phyloP scores from a whole-genome alignment of 2,888 invertebrate species.

The Diaphora mendica region DNA sequence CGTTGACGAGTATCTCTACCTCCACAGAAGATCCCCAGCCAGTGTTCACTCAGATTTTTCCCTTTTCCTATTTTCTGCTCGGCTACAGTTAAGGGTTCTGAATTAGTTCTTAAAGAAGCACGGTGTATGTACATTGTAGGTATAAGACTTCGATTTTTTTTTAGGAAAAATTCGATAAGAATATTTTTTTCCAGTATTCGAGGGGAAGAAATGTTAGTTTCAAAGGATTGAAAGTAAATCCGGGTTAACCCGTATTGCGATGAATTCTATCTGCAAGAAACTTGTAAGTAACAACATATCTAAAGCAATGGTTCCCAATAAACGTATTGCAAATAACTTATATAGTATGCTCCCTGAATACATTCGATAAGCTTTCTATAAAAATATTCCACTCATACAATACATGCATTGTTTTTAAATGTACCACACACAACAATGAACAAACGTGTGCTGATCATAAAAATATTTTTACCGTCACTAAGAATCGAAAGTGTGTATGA shows the following conservation, averaged over 20 bases:
- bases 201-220: neutral
- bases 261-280: neutral
- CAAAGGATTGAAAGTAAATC: neutral
- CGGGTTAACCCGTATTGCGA: neutral
- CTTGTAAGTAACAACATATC: neutral
- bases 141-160: neutral
- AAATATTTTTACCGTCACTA: constrained; percentile 9
- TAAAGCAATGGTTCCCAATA: neutral
- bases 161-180: neutral
- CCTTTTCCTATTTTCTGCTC: no score
- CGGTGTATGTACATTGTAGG: neutral
- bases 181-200: neutral
- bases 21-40: no score
- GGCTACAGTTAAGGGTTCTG: neutral
- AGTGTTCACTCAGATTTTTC: no score
- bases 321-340: constrained; percentile 6
- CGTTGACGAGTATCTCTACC: no score
- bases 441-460: constrained; percentile 10
- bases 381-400: constrained; percentile 9
- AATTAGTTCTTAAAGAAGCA: neutral
- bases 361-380: constrained; percentile 13
- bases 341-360: neutral
- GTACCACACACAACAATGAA: constrained; percentile 18
- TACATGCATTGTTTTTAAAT: constrained; percentile 15
- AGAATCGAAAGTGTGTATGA: constrained; percentile 5